Percentiles rank a stretch among this genome's conserved stretches.
phyloP scores from a whole-genome alignment of 2,888 invertebrate species.

The Caenorhabditis imperialis region DNA sequence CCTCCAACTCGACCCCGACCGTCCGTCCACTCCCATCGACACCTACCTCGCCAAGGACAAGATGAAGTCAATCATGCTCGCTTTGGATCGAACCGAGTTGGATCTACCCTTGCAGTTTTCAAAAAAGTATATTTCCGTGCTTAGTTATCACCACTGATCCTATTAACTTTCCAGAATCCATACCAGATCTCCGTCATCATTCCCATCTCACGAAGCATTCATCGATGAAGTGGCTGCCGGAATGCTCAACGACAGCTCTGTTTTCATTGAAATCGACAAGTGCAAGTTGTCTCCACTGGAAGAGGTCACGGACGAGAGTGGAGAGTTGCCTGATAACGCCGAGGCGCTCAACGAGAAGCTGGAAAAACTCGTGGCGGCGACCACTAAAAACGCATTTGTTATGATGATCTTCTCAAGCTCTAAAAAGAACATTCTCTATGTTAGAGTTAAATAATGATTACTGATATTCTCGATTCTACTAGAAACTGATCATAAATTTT shows the following conservation, averaged over 20 bases:
- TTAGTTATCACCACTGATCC: no score
- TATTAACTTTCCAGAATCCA: slow-evolving; percentile 34
- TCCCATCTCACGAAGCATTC: slow-evolving; percentile 29
- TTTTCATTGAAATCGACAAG: slow-evolving; percentile 57
- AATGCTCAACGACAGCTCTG: slow-evolving; percentile 56
- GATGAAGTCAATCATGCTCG: slow-evolving; percentile 28
- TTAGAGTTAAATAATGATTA: slow-evolving; percentile 27
- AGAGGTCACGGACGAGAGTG: background rate
- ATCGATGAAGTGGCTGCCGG: slow-evolving; percentile 41
- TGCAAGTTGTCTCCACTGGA: background rate
- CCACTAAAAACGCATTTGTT: slow-evolving; percentile 56
- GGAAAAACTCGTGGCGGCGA: slow-evolving; percentile 50
- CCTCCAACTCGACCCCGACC: background rate
- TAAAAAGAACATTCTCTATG: slow-evolving; percentile 32
- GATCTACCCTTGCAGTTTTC: background rate
- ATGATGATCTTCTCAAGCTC: slow-evolving; percentile 54
- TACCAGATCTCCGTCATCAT: slow-evolving; percentile 21
- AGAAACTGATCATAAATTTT: background rate
- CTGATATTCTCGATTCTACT: background rate
- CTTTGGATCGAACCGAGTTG: slow-evolving; percentile 16
- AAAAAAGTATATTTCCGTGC: slow-evolving; percentile 18
- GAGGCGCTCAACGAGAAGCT: slow-evolving; percentile 42
- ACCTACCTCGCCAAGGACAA: slow-evolving; percentile 44
- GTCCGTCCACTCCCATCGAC: slow-evolving; percentile 15
- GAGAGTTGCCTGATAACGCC: slow-evolving; percentile 9